Conservation (phyloP, 2,888 invertebrate species). For the Mythimna impura region DNA sequence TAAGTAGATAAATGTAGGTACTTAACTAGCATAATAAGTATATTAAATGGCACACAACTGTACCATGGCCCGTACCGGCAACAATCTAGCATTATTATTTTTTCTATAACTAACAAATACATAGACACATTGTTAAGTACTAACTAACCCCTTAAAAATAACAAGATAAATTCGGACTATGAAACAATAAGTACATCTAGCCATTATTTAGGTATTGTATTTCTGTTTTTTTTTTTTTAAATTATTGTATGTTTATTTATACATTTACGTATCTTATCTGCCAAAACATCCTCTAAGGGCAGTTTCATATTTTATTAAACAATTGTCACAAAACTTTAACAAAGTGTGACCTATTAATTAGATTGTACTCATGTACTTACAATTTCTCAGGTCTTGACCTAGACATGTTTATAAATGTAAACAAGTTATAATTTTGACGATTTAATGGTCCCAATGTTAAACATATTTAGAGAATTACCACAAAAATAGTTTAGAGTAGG, state of each 20-base stretch:
- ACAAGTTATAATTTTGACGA: conserved; percentile 60
- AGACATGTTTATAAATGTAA: conserved; percentile 47
- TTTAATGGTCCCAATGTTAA: conserved; percentile 70
- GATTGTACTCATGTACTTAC: conserved; percentile 22
- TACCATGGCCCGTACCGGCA: conserved; percentile 20
- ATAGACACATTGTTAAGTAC: conserved; percentile 23
- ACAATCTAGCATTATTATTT: conserved; percentile 13
- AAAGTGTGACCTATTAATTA: conserved; percentile 41
- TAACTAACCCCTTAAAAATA: conserved; percentile 27
- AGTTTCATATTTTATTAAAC: conserved; percentile 36
- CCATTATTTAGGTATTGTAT: background rate
- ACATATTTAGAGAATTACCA: conserved; percentile 58
- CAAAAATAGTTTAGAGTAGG: conserved; percentile 41
- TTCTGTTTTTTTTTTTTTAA: conserved; percentile 1
- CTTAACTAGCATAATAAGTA: conserved; percentile 16
- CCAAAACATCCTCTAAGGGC: conserved; percentile 27
- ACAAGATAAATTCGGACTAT: conserved; percentile 44
- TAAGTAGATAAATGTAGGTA: conserved; percentile 19
- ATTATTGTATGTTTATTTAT: conserved; percentile 28
- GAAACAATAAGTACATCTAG: conserved; percentile 22
- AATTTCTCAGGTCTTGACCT: conserved; percentile 37
- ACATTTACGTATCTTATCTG: conserved; percentile 21
- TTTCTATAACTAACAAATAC: conserved; percentile 8
- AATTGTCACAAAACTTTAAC: conserved; percentile 43
- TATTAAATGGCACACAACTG: conserved; percentile 21